A percentile compares a stretch with the other conserved stretches of the same genome.
Evolutionary conservation across 2,797 vertebrate genomes (phyloP).

Genomic region (Typhlichthys eigenmanni): DNA sequence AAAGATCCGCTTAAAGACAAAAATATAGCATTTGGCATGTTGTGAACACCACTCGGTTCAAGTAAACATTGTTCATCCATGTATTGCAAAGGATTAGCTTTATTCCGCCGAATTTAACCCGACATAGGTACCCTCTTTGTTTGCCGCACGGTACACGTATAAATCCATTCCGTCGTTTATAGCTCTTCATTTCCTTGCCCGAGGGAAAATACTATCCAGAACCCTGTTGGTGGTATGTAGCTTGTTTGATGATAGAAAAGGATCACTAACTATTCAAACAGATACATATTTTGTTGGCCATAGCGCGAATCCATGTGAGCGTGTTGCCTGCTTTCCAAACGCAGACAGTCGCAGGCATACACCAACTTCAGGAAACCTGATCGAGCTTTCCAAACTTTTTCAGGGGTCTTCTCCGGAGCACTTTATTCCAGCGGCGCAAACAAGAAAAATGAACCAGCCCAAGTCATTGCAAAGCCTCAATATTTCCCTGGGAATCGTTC

Average conservation of each 20-base stretch:
- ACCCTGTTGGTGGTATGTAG: neutral
- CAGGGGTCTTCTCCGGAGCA: neutral
- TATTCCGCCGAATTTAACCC: conserved; percentile 46
- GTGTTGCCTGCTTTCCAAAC: conserved; percentile 39
- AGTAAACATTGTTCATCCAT: conserved; percentile 65
- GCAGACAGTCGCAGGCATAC: conserved; percentile 55
- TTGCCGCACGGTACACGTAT: conserved; percentile 49
- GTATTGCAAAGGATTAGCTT: conserved; percentile 44
- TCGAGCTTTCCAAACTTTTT: conserved; percentile 21
- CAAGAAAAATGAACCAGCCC: conserved; percentile 24
- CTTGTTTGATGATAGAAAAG: too few relatives aligned
- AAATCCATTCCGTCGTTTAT: conserved; percentile 31
- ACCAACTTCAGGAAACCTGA: conserved; percentile 50
- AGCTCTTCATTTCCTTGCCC: neutral
- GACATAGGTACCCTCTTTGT: conserved; percentile 68
- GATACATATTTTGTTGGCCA: conserved; percentile 61
- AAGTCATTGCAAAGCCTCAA: conserved; percentile 1
- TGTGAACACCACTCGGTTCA: conserved; percentile 39
- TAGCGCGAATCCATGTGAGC: conserved; percentile 44
- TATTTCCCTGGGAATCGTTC: conserved; percentile 8
- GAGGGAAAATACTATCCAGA: neutral
- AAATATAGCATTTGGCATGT: conserved; percentile 39
- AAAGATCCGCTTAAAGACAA: conserved; percentile 23
- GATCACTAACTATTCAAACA: neutral
- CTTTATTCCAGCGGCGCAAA: neutral